Percentiles rank a stretch among this genome's conserved stretches.
phyloP scores from a whole-genome alignment of 2,888 invertebrate genomes.

The Drosophila fungiperda region DNA sequence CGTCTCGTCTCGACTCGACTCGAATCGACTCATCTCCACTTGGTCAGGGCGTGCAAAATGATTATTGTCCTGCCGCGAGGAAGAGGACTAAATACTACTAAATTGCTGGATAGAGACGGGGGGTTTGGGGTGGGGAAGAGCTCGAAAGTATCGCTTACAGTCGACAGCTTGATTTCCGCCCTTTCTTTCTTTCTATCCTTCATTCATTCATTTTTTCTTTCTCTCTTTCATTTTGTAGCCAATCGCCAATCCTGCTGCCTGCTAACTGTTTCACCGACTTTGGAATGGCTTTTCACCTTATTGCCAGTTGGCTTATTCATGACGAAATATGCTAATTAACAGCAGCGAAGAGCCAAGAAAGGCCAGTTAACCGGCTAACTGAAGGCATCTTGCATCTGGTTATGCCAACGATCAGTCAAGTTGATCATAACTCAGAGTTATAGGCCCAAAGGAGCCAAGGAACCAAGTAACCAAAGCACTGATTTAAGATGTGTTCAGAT shows the following conservation, averaged over 20 bases:
- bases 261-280: constrained; percentile 2
- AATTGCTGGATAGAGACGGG: background rate
- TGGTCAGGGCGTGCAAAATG: constrained; percentile 65
- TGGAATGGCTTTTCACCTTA: constrained; percentile 63
- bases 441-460: background rate
- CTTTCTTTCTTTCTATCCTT: background rate
- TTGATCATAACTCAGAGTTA: background rate
- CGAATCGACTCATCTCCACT: constrained; percentile 5
- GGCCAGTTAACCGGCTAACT: constrained; percentile 6
- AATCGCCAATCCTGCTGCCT: background rate
- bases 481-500: background rate
- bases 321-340: constrained; percentile 74
- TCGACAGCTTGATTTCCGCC: constrained; percentile 15
- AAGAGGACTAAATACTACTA: constrained; percentile 7
- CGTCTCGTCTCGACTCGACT: background rate
- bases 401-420: background rate
- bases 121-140: background rate
- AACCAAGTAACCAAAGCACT: background rate
- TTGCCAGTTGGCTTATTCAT: constrained; percentile 65
- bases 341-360: constrained; percentile 37
- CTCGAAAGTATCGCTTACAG: constrained; percentile 45
- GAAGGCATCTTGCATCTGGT: constrained; percentile 4
- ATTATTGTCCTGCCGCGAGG: constrained; percentile 62
- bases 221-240: background rate
- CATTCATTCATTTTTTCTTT: background rate